Evolutionary conservation across 2,888 invertebrate genomes (phyloP), one percentile per base, ranked within the genome.

Genomic region (Drosophila yooni): DNA sequence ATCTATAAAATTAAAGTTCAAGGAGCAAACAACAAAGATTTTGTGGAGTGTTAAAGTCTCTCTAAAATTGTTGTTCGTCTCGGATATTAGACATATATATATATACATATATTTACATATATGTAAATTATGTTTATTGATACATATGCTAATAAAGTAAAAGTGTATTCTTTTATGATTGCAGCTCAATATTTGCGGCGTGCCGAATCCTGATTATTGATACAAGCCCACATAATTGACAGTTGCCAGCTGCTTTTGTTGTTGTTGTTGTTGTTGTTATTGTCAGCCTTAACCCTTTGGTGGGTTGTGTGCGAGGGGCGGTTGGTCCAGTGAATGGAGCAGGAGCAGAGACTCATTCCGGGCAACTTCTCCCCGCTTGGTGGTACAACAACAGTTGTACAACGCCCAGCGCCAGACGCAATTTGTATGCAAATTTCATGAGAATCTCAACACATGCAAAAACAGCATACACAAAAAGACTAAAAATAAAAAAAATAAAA

Each of bases 381-480:
- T 59, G 68, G 61, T 27, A 36, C 18, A 72, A 72, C 76, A 72
- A 54, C 65, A 58, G 66, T 79, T 74, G 57, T 74, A 71, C 62
- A 72, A 63, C 76, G 70, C 70, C 68, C 80, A 82, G 82, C 72
- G 72, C 72, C 84, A 91, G 91, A 91, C 91, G 91, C 91, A 91
- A 91, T 91, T 91, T 91, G 92, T 91, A 91, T 92, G 92, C 92
- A 92, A 91, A 91, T 91, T 91, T 89, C 86, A 89, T 91, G 91
- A 82, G 90, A 88, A 87, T 84, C 83, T 83, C 85, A 87, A 90
- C 90, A 90, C 90, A 91, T 91, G 89, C 81, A 86, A 82, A 81
- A 83, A 81, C 79, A 76, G 66, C 74, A 74, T 46, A 61, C 29
- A 58, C 60, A 34, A 57, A 58, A 52, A 62, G 38, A 58, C 52